Conservation (phyloP, 2,113 vertebrate genomes). For the Hemicordylus capensis region DNA sequence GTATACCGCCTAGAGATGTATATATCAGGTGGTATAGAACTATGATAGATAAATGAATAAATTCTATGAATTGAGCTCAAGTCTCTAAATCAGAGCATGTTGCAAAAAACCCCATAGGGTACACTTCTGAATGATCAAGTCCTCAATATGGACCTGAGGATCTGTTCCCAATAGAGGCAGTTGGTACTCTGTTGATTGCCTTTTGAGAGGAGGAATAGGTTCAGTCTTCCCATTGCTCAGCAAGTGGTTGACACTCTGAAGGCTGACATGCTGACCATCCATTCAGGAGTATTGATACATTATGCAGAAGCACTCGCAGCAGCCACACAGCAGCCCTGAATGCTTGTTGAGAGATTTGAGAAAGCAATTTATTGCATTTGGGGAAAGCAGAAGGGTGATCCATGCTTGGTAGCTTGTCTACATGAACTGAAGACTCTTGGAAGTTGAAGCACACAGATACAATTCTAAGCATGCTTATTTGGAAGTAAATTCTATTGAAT, state of each 20-base stretch:
- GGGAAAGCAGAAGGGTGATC: background rate
- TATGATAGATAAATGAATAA: no score
- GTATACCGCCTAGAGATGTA: no score
- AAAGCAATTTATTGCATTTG: no score
- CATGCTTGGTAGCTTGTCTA: background rate
- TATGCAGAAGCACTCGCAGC: background rate
- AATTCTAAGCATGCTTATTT: background rate
- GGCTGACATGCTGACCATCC: background rate
- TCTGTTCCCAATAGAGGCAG: background rate
- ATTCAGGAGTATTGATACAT: background rate
- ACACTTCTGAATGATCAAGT: background rate
- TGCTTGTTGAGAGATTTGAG: background rate
- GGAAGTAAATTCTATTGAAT: background rate
- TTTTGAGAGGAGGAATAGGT: background rate
- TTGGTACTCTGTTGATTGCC: background rate
- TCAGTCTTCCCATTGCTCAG: background rate
- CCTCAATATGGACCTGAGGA: background rate
- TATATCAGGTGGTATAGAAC: no score
- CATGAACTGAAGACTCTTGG: background rate
- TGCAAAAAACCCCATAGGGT: background rate
- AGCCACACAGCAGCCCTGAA: background rate
- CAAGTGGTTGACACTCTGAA: background rate
- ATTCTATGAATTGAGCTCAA: no score
- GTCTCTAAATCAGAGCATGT: background rate
- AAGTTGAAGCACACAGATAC: background rate